These are phyloP conservation scores for Cisticola juncidis DNA, from an alignment of 2,113 vertebrate species.

Conservation along the genomic window DNA sequence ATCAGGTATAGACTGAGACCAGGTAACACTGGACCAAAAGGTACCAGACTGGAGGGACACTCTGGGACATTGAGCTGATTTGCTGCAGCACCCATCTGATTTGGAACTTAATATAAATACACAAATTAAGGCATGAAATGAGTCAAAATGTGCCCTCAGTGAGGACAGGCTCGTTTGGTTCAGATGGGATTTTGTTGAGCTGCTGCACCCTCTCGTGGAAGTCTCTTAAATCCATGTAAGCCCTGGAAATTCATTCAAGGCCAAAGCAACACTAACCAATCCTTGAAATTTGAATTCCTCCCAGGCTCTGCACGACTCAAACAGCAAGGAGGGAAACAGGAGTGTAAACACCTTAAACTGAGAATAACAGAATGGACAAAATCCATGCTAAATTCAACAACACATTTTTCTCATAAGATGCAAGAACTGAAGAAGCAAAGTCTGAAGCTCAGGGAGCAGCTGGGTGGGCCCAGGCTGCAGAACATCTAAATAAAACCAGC, in stretches of 20 bases:
- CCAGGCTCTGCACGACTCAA: neutral
- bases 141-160: accelerated
- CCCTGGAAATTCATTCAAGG: neutral
- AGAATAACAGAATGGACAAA: neutral
- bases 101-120: neutral
- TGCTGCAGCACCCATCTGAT: neutral
- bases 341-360: neutral
- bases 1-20: neutral
- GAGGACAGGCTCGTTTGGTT: neutral
- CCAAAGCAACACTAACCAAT: neutral
- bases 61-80: neutral
- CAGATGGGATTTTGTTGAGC: neutral
- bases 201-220: constrained; percentile 46
- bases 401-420: neutral
- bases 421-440: neutral
- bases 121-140: neutral
- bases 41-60: neutral
- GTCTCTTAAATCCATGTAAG: neutral
- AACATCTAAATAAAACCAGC: neutral
- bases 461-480: neutral
- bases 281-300: neutral
- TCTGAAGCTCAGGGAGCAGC: neutral
- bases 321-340: neutral
- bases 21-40: neutral
- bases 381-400: neutral